A percentile compares a stretch with the other conserved stretches of the same genome.
phyloP scores from a whole-genome alignment of 2,888 invertebrate species.

The Trichogramma dendrolimi region DNA sequence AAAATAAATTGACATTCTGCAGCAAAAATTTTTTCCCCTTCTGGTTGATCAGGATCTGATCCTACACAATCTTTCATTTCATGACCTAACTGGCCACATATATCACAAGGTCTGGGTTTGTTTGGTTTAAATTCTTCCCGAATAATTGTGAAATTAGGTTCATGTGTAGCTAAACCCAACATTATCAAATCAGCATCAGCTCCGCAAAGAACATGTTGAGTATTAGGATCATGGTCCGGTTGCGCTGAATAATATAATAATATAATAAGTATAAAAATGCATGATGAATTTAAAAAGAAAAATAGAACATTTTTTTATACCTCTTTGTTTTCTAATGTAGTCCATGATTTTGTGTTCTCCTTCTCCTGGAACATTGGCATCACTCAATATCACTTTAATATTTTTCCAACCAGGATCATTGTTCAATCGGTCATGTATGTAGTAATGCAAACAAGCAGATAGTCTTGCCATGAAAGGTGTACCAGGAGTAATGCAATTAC shows the following conservation, averaged over 20 bases:
- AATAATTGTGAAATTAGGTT: slow-evolving; percentile 98
- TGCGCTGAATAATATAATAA: slow-evolving; percentile 59
- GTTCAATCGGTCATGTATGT: slow-evolving; percentile 84
- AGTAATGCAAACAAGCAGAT: slow-evolving; percentile 80
- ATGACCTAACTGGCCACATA: slow-evolving; percentile 88
- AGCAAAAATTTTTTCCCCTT: slow-evolving; percentile 61
- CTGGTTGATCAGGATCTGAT: slow-evolving; percentile 59
- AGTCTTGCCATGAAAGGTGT: slow-evolving; percentile 95
- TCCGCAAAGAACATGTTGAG: slow-evolving; percentile 94
- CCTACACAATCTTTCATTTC: slow-evolving; percentile 93
- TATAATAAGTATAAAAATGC: slow-evolving; percentile 13
- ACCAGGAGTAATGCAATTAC: slow-evolving; percentile 99
- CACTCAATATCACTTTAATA: slow-evolving; percentile 93
- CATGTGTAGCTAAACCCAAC: slow-evolving; percentile 97
- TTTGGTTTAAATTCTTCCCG: slow-evolving; percentile 98
- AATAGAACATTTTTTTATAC: slow-evolving; percentile 48
- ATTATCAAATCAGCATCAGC: slow-evolving; percentile 98
- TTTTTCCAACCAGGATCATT: slow-evolving; percentile 92
- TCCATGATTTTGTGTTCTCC: slow-evolving; percentile 99
- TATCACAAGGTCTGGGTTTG: slow-evolving; percentile 90
- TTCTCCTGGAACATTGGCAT: slow-evolving; percentile 97
- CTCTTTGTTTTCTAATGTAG: slow-evolving; percentile 90
- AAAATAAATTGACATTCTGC: slow-evolving; percentile 86
- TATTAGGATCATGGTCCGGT: slow-evolving; percentile 95
- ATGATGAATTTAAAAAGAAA: slow-evolving; percentile 16